A percentile compares a stretch with the other conserved stretches of the same genome.
Evolutionary conservation across 1,140 invertebrate genomes (phyloP).

Genomic region (Halictus rubicundus): DNA sequence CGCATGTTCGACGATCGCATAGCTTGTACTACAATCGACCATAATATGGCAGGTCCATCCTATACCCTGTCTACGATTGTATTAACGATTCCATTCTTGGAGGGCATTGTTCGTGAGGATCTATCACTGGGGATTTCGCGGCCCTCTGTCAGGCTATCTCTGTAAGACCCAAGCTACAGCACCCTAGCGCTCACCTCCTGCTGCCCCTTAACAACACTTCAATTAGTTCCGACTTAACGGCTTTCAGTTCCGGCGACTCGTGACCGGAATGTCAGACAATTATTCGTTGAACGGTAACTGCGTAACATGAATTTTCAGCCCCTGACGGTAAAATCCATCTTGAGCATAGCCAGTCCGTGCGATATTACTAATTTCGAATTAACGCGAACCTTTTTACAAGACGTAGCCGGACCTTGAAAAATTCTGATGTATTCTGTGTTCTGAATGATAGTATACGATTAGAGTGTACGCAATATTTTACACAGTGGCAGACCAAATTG

Average conservation of each 20-base stretch:
- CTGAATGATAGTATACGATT: too few species aligned
- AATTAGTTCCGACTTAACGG: constrained; percentile 69
- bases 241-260: constrained; percentile 68
- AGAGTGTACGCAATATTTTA: too few species aligned
- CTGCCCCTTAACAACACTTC: constrained; percentile 59
- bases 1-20: too few species aligned
- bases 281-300: constrained; percentile 53
- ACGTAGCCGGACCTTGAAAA: too few species aligned
- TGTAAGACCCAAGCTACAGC: constrained; percentile 61
- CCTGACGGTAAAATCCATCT: constrained; percentile 29
- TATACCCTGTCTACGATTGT: constrained; percentile 1
- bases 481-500: too few species aligned
- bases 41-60: neutral
- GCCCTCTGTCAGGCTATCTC: constrained; percentile 59
- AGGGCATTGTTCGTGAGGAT: constrained; percentile 54
- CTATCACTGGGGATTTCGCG: constrained; percentile 64
- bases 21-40: neutral
- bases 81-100: constrained; percentile 55
- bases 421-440: too few species aligned
- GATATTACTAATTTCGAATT: too few species aligned
- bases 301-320: constrained; percentile 43
- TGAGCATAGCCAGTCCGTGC: too few species aligned
- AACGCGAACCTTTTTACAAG: too few species aligned
- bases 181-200: constrained; percentile 48
- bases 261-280: constrained; percentile 68